phyloP scores from a whole-genome alignment of 1,140 invertebrate genomes.

The Plutomurus gul region DNA sequence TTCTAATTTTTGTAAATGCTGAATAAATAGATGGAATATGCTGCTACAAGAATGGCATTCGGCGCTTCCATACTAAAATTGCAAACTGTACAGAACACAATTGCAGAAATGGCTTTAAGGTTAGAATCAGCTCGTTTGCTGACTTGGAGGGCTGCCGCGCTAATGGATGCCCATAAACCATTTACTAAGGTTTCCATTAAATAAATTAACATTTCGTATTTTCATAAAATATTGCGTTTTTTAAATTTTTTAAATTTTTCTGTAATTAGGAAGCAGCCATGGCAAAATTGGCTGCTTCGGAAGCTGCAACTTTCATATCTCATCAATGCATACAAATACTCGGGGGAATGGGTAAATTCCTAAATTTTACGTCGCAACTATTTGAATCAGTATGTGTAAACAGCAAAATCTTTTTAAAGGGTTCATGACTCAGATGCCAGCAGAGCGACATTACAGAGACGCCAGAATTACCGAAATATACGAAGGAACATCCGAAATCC shows the following conservation, averaged over 20 bases:
- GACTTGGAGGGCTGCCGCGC: slow-evolving; percentile 85
- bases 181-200: slow-evolving; percentile 77
- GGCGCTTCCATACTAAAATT: slow-evolving; percentile 83
- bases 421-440: slow-evolving; percentile 81
- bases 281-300: slow-evolving; percentile 93
- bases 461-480: slow-evolving; percentile 91
- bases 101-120: slow-evolving; percentile 86
- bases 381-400: neutral
- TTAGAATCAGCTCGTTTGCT: slow-evolving; percentile 83
- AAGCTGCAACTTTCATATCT: slow-evolving; percentile 85
- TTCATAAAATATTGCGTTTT: no score
- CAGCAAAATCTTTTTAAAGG: no score
- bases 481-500: slow-evolving; percentile 94
- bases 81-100: slow-evolving; percentile 76
- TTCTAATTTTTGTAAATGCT: no score
- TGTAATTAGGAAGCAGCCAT: slow-evolving; percentile 83
- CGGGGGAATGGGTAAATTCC: slow-evolving; percentile 81
- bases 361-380: no score
- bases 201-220: no score
- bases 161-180: slow-evolving; percentile 81
- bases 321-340: slow-evolving; percentile 89
- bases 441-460: slow-evolving; percentile 89
- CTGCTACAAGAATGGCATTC: slow-evolving; percentile 84
- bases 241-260: no score
- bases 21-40: slow-evolving; percentile 86